Evolutionary conservation across 2,888 invertebrate genomes (phyloP), one percentile per base, ranked within the genome.

Genomic region (Volucella bombylans): DNA sequence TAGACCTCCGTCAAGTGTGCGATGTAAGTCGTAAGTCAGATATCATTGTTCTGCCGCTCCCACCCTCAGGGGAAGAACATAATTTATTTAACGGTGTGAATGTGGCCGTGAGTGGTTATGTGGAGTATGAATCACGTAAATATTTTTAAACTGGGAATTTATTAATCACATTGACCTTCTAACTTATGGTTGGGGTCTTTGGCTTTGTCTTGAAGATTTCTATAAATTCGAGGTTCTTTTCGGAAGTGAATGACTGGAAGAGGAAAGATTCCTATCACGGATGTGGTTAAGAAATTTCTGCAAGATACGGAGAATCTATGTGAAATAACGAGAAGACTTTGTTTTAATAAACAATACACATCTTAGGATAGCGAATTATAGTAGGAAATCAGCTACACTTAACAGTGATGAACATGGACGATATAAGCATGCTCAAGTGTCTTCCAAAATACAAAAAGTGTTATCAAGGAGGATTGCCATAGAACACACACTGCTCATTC

Each of bases 111-210:
- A 52, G 38, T 61, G 71, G 71, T 65, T 74, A 74, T 76, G 76
- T 62, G 45, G 71, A 71, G 65, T 61, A 80, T 83, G 85, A 85
- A 39, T 85, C 85, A 85, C 68, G 47, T 50, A 67, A 80, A 74
- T 74, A 54, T 55, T 31, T 54, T 57, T n/a, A 31, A 52, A 15
- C 31, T 9, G 69, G 64, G 85, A 68, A 81, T 83, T 61, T 67
- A 77, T 81, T 85, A 81, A 76, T 85, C 81, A 81, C 55, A 31
- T 8, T 52, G 76, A 80, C 76, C 76, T 76, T 77, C 76, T 49
- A 18, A 23, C 31, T 23, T 62, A 68, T 67, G 52, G 68, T 55
- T 67, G 55, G 65, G 74, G 64, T 69, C 83, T 71, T 82, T 71
- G 83, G 65, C 64, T 54, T 61, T 41, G 39, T 57, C 14, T 61